phyloP scores from a whole-genome alignment of 2,888 invertebrate genomes.

The Alcis repandata region DNA sequence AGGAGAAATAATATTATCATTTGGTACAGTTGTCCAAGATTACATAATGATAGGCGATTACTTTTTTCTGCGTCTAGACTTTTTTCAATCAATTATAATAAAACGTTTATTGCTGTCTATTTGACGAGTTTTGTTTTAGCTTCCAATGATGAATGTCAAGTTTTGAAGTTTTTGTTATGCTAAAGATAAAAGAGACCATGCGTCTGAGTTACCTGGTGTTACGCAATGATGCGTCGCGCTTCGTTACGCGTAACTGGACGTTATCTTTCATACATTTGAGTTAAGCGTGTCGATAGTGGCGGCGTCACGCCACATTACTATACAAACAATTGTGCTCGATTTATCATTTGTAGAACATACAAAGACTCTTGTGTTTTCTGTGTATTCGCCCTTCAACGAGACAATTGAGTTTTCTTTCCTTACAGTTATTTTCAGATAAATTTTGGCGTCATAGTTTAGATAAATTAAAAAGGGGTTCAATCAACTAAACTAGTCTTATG shows the following conservation, averaged over 20 bases:
- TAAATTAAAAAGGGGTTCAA: no score
- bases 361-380: conserved; percentile 13
- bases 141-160: conserved; percentile 18
- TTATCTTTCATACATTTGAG: conserved; percentile 36
- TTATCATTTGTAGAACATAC: conserved; percentile 26
- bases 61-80: conserved; percentile 40
- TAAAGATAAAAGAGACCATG: conserved; percentile 24
- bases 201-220: conserved; percentile 38
- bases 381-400: conserved; percentile 7
- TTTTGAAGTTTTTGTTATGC: conserved; percentile 30
- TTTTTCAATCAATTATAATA: conserved; percentile 37
- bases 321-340: conserved; percentile 26
- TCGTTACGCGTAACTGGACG: conserved; percentile 15
- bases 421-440: neutral
- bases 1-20: conserved; percentile 39
- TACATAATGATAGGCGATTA: conserved; percentile 40
- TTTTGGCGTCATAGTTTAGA: no score
- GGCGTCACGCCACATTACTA: conserved; percentile 29
- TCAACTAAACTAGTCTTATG: neutral
- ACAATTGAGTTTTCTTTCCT: conserved; percentile 8
- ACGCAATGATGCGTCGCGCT: conserved; percentile 38
- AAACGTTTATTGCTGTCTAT: conserved; percentile 33
- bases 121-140: conserved; percentile 35
- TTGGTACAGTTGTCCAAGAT: conserved; percentile 40
- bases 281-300: conserved; percentile 33